Conservation (phyloP, 2,113 vertebrate genomes). For the Chaetops frenatus region DNA sequence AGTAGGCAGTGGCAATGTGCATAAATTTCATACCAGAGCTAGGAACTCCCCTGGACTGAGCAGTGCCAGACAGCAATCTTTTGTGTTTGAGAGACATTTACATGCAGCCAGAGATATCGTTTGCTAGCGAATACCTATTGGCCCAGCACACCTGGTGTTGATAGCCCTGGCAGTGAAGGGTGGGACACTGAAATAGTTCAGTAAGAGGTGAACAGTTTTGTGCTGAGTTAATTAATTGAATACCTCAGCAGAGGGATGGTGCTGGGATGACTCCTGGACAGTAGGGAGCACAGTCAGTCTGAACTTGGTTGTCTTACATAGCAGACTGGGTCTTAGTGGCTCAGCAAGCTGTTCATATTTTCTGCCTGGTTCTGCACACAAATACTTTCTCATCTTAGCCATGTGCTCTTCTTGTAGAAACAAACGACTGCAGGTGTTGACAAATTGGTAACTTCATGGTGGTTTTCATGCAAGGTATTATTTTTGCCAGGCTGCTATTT, state of each 20-base stretch:
- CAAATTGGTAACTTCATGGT: not conserved
- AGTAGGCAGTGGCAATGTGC: not conserved
- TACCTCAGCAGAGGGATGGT: not conserved
- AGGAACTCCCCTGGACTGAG: not conserved
- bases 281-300: not conserved
- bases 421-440: not conserved
- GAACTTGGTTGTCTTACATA: not conserved
- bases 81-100: not conserved
- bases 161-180: not conserved
- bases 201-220: not conserved
- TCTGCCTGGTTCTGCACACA: not conserved
- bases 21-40: not conserved
- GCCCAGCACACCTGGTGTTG: not conserved
- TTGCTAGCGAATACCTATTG: not conserved
- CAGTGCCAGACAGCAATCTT: not conserved
- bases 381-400: not conserved
- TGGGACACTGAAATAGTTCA: not conserved
- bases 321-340: not conserved
- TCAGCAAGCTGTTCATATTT: not conserved
- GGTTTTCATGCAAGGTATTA: not conserved
- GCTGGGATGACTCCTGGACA: not conserved
- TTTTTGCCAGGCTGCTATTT: not conserved
- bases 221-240: not conserved
- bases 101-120: not conserved
- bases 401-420: not conserved